Percentiles rank a stretch among this genome's conserved stretches.
Evolutionary conservation across 2,888 invertebrate species (phyloP).

Genomic region (Corbicula japonica): DNA sequence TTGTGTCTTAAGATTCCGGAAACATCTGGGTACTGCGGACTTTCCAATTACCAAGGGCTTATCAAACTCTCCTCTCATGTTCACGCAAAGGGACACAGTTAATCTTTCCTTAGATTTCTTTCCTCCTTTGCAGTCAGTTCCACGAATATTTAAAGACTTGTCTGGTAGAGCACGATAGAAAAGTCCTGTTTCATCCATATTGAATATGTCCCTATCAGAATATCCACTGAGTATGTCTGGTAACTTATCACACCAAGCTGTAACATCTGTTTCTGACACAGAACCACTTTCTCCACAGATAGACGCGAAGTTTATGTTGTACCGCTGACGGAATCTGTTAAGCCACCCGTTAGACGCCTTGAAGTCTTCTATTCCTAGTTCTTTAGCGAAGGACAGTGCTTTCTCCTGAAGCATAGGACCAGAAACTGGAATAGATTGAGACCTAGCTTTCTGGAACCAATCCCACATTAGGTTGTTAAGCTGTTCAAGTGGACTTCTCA

Average conservation of each 20-base stretch:
- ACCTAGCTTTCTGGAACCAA: too few relatives aligned
- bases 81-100: too few relatives aligned
- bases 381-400: too few relatives aligned
- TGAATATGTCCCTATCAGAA: conserved; percentile 49
- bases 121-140: conserved; percentile 42
- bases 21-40: neutral
- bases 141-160: conserved; percentile 40
- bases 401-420: neutral
- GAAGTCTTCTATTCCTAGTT: conserved; percentile 20
- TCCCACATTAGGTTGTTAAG: too few relatives aligned
- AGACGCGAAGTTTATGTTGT: conserved; percentile 26
- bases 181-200: conserved; percentile 67
- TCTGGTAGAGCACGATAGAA: conserved; percentile 58
- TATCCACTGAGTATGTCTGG: conserved; percentile 40
- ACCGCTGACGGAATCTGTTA: neutral
- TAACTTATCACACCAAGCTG: conserved; percentile 4
- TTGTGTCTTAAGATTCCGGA: neutral
- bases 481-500: too few relatives aligned
- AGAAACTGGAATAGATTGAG: too few relatives aligned
- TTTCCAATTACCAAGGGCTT: neutral
- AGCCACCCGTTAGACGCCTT: conserved; percentile 47
- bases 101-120: conserved; percentile 64
- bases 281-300: conserved; percentile 16
- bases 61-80: neutral
- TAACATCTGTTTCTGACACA: conserved; percentile 21